A percentile compares a stretch with the other conserved stretches of the same genome.
Conservation (phyloP, 2,888 invertebrate genomes). For the Lycophotia porphyrea region DNA sequence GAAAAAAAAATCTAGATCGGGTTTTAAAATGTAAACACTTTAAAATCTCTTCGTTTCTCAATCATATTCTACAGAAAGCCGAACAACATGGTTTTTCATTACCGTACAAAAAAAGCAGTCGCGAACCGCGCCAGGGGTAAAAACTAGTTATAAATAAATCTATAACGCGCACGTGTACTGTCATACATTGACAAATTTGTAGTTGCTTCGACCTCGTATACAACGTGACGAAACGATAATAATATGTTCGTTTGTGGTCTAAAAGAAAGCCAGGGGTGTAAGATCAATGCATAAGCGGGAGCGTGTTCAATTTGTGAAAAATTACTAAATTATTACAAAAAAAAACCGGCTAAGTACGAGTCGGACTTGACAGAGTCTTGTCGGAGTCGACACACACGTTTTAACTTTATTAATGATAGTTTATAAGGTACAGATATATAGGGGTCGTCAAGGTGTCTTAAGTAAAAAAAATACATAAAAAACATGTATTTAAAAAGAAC, state of each 20-base stretch:
- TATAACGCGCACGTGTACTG: conserved; percentile 70
- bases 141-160: conserved; percentile 57
- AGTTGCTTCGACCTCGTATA: conserved; percentile 69
- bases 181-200: conserved; percentile 74
- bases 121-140: conserved; percentile 34
- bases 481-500: too few relatives aligned
- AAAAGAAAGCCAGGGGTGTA: conserved; percentile 14
- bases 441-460: too few relatives aligned
- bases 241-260: conserved; percentile 41
- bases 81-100: conserved; percentile 12
- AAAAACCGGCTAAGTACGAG: too few relatives aligned
- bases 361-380: too few relatives aligned
- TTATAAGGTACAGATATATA: too few relatives aligned
- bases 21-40: conserved; percentile 18
- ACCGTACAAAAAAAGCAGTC: conserved; percentile 17
- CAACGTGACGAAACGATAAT: conserved; percentile 68
- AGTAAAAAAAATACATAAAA: too few relatives aligned
- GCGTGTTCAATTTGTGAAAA: not conserved
- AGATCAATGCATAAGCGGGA: not conserved
- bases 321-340: not conserved
- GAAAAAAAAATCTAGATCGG: not conserved
- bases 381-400: too few relatives aligned
- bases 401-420: too few relatives aligned
- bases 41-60: conserved; percentile 18
- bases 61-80: not conserved